phyloP scores from a whole-genome alignment of 35 echinoderm and acorn worm species.

The Heliocidaris erythrogramma region DNA sequence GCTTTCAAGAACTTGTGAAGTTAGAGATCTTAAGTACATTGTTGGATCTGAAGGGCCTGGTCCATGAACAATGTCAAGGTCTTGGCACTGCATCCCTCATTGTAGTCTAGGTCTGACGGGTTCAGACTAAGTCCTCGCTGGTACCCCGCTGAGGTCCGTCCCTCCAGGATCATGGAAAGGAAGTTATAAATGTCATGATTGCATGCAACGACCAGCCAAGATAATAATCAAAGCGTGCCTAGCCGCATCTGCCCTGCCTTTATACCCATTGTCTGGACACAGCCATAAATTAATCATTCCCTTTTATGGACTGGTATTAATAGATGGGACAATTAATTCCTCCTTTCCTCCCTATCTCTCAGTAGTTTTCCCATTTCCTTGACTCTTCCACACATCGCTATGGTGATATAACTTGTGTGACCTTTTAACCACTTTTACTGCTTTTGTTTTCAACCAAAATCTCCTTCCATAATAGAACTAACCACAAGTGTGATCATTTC shows the following conservation, averaged over 20 bases:
- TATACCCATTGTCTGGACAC: conserved; percentile 22
- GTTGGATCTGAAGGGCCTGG: not conserved
- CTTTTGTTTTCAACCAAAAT: not conserved
- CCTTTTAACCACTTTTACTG: not conserved
- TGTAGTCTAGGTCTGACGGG: not conserved
- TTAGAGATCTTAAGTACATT: not conserved
- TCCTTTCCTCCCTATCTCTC: not conserved
- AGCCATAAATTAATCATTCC: conserved; percentile 8
- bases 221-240: conserved; percentile 26
- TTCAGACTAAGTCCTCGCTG: not conserved
- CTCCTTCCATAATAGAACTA: not conserved
- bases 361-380: not conserved
- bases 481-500: not conserved
- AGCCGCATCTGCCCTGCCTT: not conserved
- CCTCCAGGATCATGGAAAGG: not conserved
- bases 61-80: not conserved
- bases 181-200: conserved; percentile 40
- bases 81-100: not conserved
- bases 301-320: conserved; percentile 12
- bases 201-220: conserved; percentile 34
- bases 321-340: not conserved
- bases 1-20: not conserved
- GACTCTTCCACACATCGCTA: not conserved
- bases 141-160: not conserved
- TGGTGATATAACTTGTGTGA: not conserved